Evolutionary conservation across 2,797 vertebrate species (phyloP).

Genomic region (Chloroceryle amazona): DNA sequence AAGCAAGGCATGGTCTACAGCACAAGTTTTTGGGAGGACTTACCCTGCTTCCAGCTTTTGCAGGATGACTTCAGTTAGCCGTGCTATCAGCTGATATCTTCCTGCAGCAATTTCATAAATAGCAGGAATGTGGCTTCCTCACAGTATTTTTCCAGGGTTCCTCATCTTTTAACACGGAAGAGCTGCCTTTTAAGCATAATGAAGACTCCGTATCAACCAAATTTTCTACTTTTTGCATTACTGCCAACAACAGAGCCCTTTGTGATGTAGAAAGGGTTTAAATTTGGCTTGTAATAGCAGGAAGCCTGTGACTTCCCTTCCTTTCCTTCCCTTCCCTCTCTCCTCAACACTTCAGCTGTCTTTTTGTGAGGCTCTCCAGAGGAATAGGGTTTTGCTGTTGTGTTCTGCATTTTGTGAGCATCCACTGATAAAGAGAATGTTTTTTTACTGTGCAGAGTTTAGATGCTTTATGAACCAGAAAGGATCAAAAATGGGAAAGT

Average conservation of each 20-base stretch:
- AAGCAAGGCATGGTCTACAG: background rate
- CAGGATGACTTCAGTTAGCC: background rate
- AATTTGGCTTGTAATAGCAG: constrained; percentile 44
- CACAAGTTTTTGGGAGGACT: background rate
- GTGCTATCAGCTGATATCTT: accelerated
- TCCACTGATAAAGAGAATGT: background rate
- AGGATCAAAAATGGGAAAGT: background rate
- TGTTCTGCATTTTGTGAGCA: background rate
- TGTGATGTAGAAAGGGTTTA: constrained; percentile 51
- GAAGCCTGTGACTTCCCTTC: constrained; percentile 55
- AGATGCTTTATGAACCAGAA: background rate
- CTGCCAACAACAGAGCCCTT: constrained; percentile 23
- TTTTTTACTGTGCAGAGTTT: background rate
- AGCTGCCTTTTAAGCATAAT: background rate
- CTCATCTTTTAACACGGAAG: background rate
- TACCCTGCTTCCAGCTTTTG: background rate
- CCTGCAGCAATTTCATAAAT: background rate
- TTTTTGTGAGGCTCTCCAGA: background rate
- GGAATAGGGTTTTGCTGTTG: background rate
- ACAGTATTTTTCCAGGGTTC: background rate
- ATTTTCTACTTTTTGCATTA: background rate
- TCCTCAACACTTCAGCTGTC: background rate
- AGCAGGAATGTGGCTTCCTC: background rate
- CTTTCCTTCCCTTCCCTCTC: constrained; percentile 18
- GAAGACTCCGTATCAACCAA: background rate